Conservation (phyloP, 2,113 vertebrate genomes). For the Felis chaus region DNA sequence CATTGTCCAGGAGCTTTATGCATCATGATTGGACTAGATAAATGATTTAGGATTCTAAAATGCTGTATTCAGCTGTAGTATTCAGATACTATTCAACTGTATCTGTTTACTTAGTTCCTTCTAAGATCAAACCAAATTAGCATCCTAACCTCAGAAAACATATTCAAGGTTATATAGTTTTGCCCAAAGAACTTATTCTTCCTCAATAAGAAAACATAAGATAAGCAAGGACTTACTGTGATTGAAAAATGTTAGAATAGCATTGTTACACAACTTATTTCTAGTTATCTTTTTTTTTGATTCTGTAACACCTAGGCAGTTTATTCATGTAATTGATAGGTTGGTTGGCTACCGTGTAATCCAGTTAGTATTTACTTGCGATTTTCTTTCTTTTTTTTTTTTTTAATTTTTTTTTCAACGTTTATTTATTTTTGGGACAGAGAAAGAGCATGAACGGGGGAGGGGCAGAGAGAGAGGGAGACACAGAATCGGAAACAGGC, state of each 20-base stretch:
- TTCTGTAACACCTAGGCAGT: not conserved
- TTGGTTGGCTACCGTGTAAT: not conserved
- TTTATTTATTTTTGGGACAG: no score
- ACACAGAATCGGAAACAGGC: no score
- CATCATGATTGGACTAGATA: not conserved
- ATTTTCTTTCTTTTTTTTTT: not conserved
- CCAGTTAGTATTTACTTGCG: not conserved
- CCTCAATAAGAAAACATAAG: not conserved
- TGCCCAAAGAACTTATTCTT: not conserved
- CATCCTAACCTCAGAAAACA: not conserved
- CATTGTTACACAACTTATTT: not conserved
- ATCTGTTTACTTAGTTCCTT: not conserved
- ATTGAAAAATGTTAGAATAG: not conserved
- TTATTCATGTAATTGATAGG: not conserved
- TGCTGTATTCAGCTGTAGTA: not conserved
- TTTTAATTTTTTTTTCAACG: no score
- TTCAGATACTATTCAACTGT: not conserved
- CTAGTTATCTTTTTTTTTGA: not conserved
- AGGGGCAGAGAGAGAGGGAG: no score
- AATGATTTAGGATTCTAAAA: slow-evolving; percentile 9
- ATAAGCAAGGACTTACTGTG: not conserved
- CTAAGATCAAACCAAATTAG: not conserved
- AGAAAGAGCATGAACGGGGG: no score
- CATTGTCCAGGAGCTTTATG: not conserved
- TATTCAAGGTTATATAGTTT: not conserved